Conservation (phyloP, 2,888 invertebrate species). For the Rhodophaea formosa region DNA sequence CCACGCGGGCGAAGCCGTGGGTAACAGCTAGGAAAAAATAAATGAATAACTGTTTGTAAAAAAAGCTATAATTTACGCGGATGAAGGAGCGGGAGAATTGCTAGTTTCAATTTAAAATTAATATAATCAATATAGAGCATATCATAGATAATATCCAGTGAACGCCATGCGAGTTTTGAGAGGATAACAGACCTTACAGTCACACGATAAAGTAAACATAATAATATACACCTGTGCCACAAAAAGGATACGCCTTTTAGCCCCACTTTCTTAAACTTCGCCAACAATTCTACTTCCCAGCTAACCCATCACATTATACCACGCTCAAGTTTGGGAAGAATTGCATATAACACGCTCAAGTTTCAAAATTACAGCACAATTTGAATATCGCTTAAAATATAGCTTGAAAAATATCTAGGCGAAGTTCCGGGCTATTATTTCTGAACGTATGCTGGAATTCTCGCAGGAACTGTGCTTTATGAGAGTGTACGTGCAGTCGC, state of each 20-base stretch:
- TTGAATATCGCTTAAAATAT: slow-evolving; percentile 15
- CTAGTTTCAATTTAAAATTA: no score
- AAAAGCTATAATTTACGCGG: no score
- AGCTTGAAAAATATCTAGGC: slow-evolving; percentile 15
- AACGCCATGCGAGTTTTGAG: no score
- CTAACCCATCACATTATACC: slow-evolving; percentile 19
- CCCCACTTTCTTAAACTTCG: not conserved
- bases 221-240: no score
- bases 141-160: no score
- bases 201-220: no score
- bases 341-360: slow-evolving; percentile 12
- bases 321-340: slow-evolving; percentile 13
- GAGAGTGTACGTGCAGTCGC: not conserved
- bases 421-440: slow-evolving; percentile 2
- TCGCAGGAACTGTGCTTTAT: not conserved
- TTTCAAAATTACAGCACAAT: slow-evolving; percentile 12
- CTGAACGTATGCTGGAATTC: slow-evolving; percentile 1
- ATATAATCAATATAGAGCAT: no score
- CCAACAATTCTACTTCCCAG: not conserved
- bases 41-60: no score
- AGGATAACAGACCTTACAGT: no score
- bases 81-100: no score
- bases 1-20: no score
- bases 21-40: no score
- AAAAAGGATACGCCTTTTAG: not conserved